Evolutionary conservation across 2,888 invertebrate species (phyloP), one percentile per base, ranked within the genome.

Genomic region (Eristalis pertinax): DNA sequence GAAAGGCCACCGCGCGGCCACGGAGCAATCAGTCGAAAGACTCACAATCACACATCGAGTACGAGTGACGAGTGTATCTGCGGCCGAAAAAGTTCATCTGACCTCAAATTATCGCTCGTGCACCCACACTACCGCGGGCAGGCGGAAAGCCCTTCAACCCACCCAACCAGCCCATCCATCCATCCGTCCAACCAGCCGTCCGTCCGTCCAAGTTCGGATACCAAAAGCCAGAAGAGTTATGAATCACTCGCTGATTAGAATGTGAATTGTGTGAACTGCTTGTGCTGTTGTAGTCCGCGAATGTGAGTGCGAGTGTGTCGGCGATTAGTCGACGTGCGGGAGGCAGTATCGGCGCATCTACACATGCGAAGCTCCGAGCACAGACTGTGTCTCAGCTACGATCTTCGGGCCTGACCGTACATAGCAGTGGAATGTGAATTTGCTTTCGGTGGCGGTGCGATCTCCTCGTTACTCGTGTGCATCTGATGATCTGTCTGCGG

Each of bases 161-260:
- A 19, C 50, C 60, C 58, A 60, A 11, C 50, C 43, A 63, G 38
- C 80, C 69, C 50, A 72, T 62, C 69, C 4, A 19, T 32, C 8
- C 64, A 19, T n/a, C 50, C 50, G 19, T 5, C 43, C 43, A 5
- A 4, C n/a, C 43, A n/a, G 0, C n/a, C 43, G n/a, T 4, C 1
- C 50, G 50, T 50, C 50, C 19, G n/a, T 43, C 41, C 41, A 43
- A 43, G 58, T 19, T 58, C 24, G 58, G 58, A 65, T 35, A 65
- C 63, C 60, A 35, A 43, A n/a, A 72, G 43, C 56, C 4, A 3
- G 32, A 75, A 64, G 72, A 69, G 19, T 50, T 80, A 76, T 84
- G 79, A 84, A 76, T 87, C 87, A 87, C 43, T 29, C 65, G 64
- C 76, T 87, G 87, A 87, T 87, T 87, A 87, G 87, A 87, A 87